These are phyloP conservation scores for Tubiluchus corallicola DNA, from an alignment of 2,888 invertebrate genomes.

Conservation along the genomic window DNA sequence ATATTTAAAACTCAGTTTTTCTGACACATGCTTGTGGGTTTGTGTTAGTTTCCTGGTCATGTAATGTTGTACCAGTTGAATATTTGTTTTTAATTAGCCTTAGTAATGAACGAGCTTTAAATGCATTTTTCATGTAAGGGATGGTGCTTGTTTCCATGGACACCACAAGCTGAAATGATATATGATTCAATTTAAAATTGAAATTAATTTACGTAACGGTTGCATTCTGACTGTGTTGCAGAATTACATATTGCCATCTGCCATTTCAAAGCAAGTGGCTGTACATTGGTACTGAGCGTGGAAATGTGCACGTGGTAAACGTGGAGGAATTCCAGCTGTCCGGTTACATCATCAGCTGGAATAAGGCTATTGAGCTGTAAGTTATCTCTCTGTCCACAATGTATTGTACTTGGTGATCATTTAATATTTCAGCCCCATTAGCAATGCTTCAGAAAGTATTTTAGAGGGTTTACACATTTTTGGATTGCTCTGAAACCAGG, in stretches of 20 bases:
- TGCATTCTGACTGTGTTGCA: conserved; percentile 27
- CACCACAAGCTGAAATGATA: too few species aligned
- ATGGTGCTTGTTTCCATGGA: too few species aligned
- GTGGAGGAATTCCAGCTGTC: conserved; percentile 87
- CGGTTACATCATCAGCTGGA: conserved; percentile 99
- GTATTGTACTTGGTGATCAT: neutral
- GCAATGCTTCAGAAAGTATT: neutral
- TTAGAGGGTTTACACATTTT: conserved; percentile 6
- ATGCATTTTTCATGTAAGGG: too few species aligned
- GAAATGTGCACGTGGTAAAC: conserved; percentile 93
- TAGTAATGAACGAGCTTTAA: too few species aligned
- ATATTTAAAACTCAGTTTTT: too few species aligned
- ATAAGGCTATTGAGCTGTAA: conserved; percentile 97
- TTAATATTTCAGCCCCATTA: neutral
- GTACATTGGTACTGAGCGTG: conserved; percentile 91
- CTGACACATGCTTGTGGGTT: too few species aligned
- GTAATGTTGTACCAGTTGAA: too few species aligned
- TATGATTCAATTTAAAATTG: too few species aligned
- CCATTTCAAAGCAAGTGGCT: conserved; percentile 96
- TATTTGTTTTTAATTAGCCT: too few species aligned
- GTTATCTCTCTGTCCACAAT: conserved; percentile 17
- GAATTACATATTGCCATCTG: conserved; percentile 82
- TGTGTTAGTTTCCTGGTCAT: too few species aligned
- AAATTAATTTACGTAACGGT: neutral
- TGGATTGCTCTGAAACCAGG: too few species aligned